phyloP scores from a whole-genome alignment of 2,888 invertebrate species.

The Pegoplata infirma region DNA sequence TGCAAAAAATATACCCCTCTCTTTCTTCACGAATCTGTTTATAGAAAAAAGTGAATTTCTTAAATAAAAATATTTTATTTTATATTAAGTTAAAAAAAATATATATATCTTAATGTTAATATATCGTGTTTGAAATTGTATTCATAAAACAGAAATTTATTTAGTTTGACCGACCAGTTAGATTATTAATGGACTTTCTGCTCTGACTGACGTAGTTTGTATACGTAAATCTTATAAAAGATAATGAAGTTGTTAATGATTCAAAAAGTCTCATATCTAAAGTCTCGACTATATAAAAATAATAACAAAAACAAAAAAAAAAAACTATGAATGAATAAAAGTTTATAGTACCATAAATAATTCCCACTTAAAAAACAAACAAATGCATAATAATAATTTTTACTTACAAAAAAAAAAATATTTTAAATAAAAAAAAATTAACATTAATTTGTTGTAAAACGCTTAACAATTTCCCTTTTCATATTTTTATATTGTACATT shows the following conservation, averaged over 20 bases:
- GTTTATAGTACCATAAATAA: background rate
- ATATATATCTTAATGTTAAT: slow-evolving; percentile 44
- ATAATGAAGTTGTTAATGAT: slow-evolving; percentile 39
- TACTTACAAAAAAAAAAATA: slow-evolving; percentile 32
- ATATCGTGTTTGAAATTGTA: slow-evolving; percentile 38
- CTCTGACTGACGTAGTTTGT: slow-evolving; percentile 13
- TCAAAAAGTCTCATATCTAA: background rate
- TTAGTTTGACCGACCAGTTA: slow-evolving; percentile 24
- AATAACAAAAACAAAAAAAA: too few relatives aligned
- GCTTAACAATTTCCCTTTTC: slow-evolving; percentile 55
- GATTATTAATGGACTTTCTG: slow-evolving; percentile 22
- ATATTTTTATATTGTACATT: slow-evolving; percentile 19
- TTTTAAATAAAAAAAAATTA: slow-evolving; percentile 11
- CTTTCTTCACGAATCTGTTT: background rate
- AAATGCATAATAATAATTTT: slow-evolving; percentile 4
- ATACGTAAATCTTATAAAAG: slow-evolving; percentile 13
- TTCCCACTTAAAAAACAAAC: background rate
- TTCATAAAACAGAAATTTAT: background rate
- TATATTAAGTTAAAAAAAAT: slow-evolving; percentile 37
- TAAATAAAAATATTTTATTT: slow-evolving; percentile 17
- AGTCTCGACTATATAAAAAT: slow-evolving; percentile 14
- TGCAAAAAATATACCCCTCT: too few relatives aligned
- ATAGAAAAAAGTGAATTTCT: background rate
- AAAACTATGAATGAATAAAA: slow-evolving; percentile 40
- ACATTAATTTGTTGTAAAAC: slow-evolving; percentile 51